Percentiles rank a stretch among this genome's conserved stretches.
Conservation (phyloP, 2,797 vertebrate genomes). For the Gymnothorax reevesii region DNA sequence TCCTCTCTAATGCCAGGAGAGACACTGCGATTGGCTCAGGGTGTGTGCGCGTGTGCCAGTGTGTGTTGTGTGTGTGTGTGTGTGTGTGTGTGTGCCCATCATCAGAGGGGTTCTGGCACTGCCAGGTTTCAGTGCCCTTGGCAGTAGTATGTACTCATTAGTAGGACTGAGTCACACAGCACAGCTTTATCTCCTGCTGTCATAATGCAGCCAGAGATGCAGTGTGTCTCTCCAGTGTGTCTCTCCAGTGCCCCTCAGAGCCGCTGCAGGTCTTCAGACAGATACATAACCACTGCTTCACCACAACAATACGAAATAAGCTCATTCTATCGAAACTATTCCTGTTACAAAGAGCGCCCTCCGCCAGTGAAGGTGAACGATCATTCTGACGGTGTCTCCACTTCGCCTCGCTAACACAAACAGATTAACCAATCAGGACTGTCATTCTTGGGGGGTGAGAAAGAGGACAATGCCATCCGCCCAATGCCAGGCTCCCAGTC, state of each 20-base stretch:
- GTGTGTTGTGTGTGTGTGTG: too few species aligned
- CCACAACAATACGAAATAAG: too few species aligned
- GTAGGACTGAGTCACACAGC: background rate
- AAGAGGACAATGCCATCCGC: background rate
- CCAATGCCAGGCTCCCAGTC: background rate
- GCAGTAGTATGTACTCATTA: background rate
- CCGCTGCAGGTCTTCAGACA: background rate
- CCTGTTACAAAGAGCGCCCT: too few species aligned
- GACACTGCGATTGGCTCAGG: background rate
- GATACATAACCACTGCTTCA: background rate
- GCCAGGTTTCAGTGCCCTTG: constrained; percentile 10
- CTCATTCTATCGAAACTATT: too few species aligned
- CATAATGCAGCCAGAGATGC: background rate
- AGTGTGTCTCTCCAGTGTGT: background rate
- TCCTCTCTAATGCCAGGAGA: background rate
- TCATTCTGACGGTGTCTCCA: too few species aligned
- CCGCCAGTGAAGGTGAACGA: too few species aligned
- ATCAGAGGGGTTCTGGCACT: background rate
- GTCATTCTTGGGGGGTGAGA: background rate
- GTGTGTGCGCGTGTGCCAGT: too few species aligned
- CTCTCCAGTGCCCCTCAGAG: background rate
- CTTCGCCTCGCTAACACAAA: too few species aligned
- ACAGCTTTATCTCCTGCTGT: background rate
- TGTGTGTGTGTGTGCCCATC: background rate
- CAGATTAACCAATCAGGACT: background rate